Evolutionary conservation across 2,888 invertebrate species (phyloP).

Genomic region (Idaea aversata): DNA sequence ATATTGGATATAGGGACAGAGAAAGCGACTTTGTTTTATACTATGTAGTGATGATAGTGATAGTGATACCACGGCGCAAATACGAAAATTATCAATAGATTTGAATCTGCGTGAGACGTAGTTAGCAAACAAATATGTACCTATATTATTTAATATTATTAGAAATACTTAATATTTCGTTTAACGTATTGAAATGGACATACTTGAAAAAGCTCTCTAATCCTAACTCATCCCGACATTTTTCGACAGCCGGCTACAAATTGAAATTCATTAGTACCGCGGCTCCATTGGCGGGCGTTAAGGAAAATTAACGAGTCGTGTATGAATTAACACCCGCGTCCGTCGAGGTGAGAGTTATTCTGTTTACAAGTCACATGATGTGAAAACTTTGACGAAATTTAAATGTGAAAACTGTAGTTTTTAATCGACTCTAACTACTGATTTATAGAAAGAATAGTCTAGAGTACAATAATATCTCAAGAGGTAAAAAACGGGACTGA

Average conservation of each 20-base stretch:
- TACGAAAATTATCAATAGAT: too few relatives aligned
- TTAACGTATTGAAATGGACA: slow-evolving; percentile 27
- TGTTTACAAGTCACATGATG: not conserved
- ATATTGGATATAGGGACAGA: too few relatives aligned
- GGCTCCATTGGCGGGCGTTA: slow-evolving; percentile 60
- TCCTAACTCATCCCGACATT: slow-evolving; percentile 46
- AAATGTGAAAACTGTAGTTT: not conserved
- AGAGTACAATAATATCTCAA: too few relatives aligned
- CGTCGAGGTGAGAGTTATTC: slow-evolving; percentile 5
- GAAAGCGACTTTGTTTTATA: too few relatives aligned
- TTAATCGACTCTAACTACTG: too few relatives aligned
- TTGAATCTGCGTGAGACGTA: too few relatives aligned
- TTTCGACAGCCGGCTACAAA: slow-evolving; percentile 61
- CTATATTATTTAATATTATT: too few relatives aligned
- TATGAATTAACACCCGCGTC: slow-evolving; percentile 70
- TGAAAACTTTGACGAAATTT: not conserved
- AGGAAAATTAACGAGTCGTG: slow-evolving; percentile 75
- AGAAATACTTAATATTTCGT: slow-evolving; percentile 1
- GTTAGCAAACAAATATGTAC: not conserved
- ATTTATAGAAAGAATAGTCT: too few relatives aligned
- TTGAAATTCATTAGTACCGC: slow-evolving; percentile 75
- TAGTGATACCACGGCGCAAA: too few relatives aligned
- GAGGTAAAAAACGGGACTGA: too few relatives aligned
- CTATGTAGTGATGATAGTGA: too few relatives aligned
- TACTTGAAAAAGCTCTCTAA: slow-evolving; percentile 33